Evolutionary conservation across 2,797 vertebrate species (phyloP).

Genomic region (Ctenopoma kingsleyae): DNA sequence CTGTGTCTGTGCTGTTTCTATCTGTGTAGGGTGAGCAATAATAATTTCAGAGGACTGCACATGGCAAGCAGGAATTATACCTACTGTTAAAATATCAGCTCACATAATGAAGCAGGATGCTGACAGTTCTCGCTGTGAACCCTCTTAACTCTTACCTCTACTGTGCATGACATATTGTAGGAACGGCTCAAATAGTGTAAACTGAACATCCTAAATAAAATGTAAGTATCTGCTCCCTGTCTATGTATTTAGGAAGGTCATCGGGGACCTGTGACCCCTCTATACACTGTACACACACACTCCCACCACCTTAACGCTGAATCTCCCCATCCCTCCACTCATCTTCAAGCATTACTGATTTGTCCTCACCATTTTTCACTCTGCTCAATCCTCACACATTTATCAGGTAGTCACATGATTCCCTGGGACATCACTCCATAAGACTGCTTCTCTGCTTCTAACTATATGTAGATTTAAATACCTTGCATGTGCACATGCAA

Average conservation of each 20-base stretch:
- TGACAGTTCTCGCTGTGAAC: constrained; percentile 25
- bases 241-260: constrained; percentile 2
- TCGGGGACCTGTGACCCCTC: constrained; percentile 19
- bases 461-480: constrained; percentile 15
- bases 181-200: neutral
- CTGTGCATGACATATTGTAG: neutral
- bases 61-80: constrained; percentile 18
- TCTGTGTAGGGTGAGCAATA: constrained; percentile 23
- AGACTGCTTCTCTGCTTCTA: neutral
- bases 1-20: constrained; percentile 25
- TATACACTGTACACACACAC: neutral
- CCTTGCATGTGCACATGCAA: neutral
- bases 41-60: constrained; percentile 26
- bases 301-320: constrained; percentile 5
- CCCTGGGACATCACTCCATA: constrained; percentile 22
- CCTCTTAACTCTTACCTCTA: constrained; percentile 24
- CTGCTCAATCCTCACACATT: constrained; percentile 17
- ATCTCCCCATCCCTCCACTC: constrained; percentile 21
- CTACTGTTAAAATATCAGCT: constrained; percentile 48
- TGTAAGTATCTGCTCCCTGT: neutral
- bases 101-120: constrained; percentile 30
- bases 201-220: no score
- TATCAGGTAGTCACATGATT: constrained; percentile 36
- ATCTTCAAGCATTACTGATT: constrained; percentile 42
- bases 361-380: constrained; percentile 20